Evolutionary conservation across 2,888 invertebrate genomes (phyloP), one percentile per base, ranked within the genome.

Genomic region (Octodonta nipae): DNA sequence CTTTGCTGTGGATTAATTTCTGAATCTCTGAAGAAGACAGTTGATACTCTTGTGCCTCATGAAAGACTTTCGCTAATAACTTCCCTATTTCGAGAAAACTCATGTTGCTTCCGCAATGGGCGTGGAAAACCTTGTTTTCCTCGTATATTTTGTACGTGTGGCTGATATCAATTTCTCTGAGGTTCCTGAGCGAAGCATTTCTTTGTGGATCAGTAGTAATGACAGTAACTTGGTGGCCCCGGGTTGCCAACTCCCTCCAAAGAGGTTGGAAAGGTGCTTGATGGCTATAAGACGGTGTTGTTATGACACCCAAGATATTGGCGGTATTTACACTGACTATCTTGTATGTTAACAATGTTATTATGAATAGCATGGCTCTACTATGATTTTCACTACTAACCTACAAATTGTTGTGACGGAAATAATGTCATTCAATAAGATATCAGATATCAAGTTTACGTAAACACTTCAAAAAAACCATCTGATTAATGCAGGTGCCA

Each of bases 151-250:
- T 28, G 26, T 37, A 35, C 4, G 32, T 17, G 5, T 13, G 31
- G 25, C 31, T 22, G 16, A 49, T 24, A 30, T 47, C 42, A 7
- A 49, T 46, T 41, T 49, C 46, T 20, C 33, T 40, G 8, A 36
- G 31, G 41, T 62, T 65, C 37, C 56, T 60, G 13, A 37, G 32
- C 5, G 33, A 26, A 3, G 36, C 20, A 36, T 45, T 36, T 3
- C 36, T 38, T 24, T 45, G 32, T n/a, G 51, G 52, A 31, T 52
- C 39, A 4, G 56, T 52, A 4, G 57, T 51, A 6, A 58, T 36
- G 3, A 55, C 43, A 2, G 54, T 51, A 4, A 58, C 34, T 30
- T 57, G 38, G 35, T 58, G 58, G 26, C 57, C 57, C 29, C 52
- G 26, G 13, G 32, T 28, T 4, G 47, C 42, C 15, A 54, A 32